phyloP scores from a whole-genome alignment of 2,888 invertebrate species.

The Drosophila demipolita region DNA sequence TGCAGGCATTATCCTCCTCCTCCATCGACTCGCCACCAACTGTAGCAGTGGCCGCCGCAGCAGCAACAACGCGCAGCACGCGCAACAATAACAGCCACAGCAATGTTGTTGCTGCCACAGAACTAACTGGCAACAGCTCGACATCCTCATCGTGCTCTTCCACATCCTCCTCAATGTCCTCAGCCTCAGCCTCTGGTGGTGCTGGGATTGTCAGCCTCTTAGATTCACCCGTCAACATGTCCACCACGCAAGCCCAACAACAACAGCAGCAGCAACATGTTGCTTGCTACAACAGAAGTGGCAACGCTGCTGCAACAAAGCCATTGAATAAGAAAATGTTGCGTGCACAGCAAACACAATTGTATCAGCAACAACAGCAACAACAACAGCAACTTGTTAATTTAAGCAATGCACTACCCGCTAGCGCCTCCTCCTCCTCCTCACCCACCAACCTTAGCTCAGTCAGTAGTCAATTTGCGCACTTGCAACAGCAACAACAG shows the following conservation, averaged over 20 bases:
- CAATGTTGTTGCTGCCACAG: slow-evolving; percentile 31
- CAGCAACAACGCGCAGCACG: slow-evolving; percentile 55
- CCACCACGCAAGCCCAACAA: slow-evolving; percentile 55
- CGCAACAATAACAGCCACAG: slow-evolving; percentile 39
- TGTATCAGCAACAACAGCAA: slow-evolving; percentile 74
- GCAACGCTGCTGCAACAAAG: slow-evolving; percentile 51
- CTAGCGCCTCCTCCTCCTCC: slow-evolving; percentile 40
- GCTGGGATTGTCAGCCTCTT: slow-evolving; percentile 41
- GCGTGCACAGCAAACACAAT: slow-evolving; percentile 83
- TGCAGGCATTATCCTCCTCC: slow-evolving; percentile 69
- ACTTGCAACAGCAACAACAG: slow-evolving; percentile 69
- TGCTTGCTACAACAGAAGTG: slow-evolving; percentile 46
- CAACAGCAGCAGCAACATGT: slow-evolving; percentile 48
- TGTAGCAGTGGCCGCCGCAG: slow-evolving; percentile 17
- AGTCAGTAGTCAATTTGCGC: slow-evolving; percentile 51
- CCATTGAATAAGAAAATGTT: slow-evolving; percentile 84
- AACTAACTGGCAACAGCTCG: slow-evolving; percentile 42
- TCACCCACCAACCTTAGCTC: slow-evolving; percentile 64
- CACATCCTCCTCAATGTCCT: slow-evolving; percentile 57
- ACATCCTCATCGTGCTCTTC: slow-evolving; percentile 60
- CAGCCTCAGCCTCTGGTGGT: slow-evolving; percentile 40
- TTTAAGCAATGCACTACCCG: slow-evolving; percentile 39
- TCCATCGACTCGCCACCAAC: slow-evolving; percentile 61
- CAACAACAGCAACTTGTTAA: slow-evolving; percentile 57
- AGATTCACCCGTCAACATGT: slow-evolving; percentile 73